Conservation (phyloP, 2,113 vertebrate species). For the Elephantulus edwardii region DNA sequence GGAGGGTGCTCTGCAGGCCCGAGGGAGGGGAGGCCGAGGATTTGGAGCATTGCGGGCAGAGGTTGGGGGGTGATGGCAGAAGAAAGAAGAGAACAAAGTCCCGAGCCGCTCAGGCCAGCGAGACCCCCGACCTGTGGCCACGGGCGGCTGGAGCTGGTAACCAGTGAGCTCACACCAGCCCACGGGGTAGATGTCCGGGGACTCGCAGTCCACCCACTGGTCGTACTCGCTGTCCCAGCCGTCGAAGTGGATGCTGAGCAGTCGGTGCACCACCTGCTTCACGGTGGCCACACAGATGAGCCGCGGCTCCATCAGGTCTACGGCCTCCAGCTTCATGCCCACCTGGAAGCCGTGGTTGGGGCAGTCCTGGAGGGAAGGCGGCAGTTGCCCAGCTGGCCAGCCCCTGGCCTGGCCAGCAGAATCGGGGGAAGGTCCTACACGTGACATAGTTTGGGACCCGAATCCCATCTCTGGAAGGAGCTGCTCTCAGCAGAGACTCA, state of each 20-base stretch:
- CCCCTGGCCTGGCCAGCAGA: fast-evolving
- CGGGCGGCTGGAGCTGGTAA: constrained; percentile 94
- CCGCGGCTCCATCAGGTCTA: constrained; percentile 97
- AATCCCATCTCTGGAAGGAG: constrained; percentile 89
- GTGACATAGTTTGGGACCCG: no score
- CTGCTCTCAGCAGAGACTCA: constrained; percentile 84
- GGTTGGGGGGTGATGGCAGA: background rate
- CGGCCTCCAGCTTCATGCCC: constrained; percentile 96
- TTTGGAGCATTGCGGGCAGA: background rate
- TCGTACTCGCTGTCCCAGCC: constrained; percentile 97
- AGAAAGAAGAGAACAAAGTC: background rate
- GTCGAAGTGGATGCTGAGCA: constrained; percentile 96
- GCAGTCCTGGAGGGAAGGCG: constrained; percentile 86
- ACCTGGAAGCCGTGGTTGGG: constrained; percentile 91
- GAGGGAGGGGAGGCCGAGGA: background rate
- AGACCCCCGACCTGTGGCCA: constrained; percentile 87
- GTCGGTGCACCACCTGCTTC: constrained; percentile 89
- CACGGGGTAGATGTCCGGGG: constrained; percentile 95
- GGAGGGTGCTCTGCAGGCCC: background rate
- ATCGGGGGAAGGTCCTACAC: constrained; percentile 85
- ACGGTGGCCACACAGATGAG: constrained; percentile 97
- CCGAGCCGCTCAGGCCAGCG: background rate
- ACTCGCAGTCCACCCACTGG: constrained; percentile 97
- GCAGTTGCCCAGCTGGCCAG: background rate
- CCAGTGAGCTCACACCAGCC: constrained; percentile 96